These are phyloP conservation scores for Dicrurus megarhynchus DNA, from an alignment of 2,113 vertebrate genomes.

Conservation along the genomic window DNA sequence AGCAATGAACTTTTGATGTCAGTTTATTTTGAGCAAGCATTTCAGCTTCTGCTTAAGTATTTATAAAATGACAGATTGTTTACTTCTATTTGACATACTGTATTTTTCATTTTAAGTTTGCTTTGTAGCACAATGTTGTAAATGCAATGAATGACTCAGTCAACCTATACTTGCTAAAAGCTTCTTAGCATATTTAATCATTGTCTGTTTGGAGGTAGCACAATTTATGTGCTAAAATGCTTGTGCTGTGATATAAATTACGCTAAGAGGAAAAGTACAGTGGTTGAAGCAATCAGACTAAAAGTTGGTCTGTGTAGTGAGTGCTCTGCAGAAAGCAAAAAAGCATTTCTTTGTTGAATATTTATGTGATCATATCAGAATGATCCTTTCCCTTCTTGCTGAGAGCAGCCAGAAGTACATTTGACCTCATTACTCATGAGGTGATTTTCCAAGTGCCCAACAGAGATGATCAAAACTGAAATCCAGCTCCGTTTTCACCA, in stretches of 20 bases:
- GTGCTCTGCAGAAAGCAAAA: neutral
- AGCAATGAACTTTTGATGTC: neutral
- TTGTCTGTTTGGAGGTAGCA: neutral
- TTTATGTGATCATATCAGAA: neutral
- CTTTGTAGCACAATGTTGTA: neutral
- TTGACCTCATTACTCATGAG: neutral
- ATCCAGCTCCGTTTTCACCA: neutral
- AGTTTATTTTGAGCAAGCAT: neutral
- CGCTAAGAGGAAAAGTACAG: neutral
- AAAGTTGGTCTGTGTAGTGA: neutral
- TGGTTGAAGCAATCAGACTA: neutral
- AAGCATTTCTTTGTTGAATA: neutral
- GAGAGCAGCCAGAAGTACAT: neutral
- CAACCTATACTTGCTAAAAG: neutral
- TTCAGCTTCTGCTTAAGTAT: neutral
- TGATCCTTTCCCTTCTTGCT: neutral
- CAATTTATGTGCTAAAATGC: neutral
- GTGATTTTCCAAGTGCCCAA: neutral
- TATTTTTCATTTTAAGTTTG: neutral
- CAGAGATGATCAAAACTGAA: neutral
- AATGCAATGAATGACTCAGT: neutral
- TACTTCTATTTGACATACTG: neutral
- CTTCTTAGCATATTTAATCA: neutral
- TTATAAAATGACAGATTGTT: neutral
- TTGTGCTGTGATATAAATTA: neutral